Percentiles rank a stretch among this genome's conserved stretches.
These are phyloP conservation scores for Suncus etruscus DNA, from an alignment of 2,113 vertebrate species.

Conservation along the genomic window DNA sequence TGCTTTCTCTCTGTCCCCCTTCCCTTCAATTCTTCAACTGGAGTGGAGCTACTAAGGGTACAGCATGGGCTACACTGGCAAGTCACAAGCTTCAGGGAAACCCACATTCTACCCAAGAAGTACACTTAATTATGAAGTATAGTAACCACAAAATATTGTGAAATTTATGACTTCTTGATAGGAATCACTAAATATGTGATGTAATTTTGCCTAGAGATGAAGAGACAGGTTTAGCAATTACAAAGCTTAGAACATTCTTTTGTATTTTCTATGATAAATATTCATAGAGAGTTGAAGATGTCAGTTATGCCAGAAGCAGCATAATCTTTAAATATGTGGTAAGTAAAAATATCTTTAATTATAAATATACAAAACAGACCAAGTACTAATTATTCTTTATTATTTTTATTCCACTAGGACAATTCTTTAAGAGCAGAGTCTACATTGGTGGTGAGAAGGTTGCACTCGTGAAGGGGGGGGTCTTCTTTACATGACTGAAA, in stretches of 20 bases:
- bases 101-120: conserved; percentile 37
- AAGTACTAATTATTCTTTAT: neutral
- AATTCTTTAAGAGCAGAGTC: too few relatives aligned
- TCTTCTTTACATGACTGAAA: too few relatives aligned
- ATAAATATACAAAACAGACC: neutral
- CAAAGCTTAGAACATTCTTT: neutral
- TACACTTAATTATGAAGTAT: neutral
- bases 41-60: too few relatives aligned
- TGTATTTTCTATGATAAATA: conserved; percentile 45
- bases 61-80: too few relatives aligned
- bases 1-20: too few relatives aligned
- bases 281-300: neutral
- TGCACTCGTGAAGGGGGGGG: too few relatives aligned
- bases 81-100: too few relatives aligned
- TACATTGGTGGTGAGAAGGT: too few relatives aligned
- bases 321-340: neutral
- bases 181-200: neutral
- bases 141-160: neutral
- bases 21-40: too few relatives aligned
- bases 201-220: neutral
- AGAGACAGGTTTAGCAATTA: neutral
- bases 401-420: too few relatives aligned
- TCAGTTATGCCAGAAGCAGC: neutral
- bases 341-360: neutral
- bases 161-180: conserved; percentile 37